Percentiles rank a stretch among this genome's conserved stretches.
These are phyloP conservation scores for Connochaetes taurinus DNA, from an alignment of 2,113 vertebrate species.

Conservation along the genomic window DNA sequence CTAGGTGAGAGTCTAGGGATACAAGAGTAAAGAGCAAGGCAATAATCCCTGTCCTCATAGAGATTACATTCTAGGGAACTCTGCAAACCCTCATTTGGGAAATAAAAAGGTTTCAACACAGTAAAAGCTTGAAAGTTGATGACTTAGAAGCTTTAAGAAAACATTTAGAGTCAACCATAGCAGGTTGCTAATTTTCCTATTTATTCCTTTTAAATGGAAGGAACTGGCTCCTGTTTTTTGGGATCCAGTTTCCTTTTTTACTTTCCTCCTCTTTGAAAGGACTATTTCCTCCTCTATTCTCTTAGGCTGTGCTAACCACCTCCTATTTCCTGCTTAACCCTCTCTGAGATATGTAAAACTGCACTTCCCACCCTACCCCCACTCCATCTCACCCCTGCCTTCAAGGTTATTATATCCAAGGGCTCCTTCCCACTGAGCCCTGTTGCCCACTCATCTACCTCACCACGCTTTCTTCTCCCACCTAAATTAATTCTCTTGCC, in stretches of 20 bases:
- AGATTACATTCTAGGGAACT: neutral
- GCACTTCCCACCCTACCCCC: neutral
- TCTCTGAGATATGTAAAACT: neutral
- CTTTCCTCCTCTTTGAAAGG: slow-evolving; percentile 14
- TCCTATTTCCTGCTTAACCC: neutral
- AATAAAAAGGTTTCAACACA: neutral
- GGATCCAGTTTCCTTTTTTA: neutral
- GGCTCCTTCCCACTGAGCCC: neutral
- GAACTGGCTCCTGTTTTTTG: neutral
- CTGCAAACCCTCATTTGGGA: neutral
- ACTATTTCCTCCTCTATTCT: neutral
- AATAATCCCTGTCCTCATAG: neutral
- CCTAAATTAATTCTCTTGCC: slow-evolving; percentile 34
- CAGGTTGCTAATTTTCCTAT: neutral
- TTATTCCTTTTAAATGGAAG: neutral
- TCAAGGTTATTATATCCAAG: neutral
- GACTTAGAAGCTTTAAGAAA: neutral
- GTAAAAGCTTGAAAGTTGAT: neutral
- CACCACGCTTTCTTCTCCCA: neutral
- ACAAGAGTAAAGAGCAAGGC: neutral
- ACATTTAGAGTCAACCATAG: neutral
- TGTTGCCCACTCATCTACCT: neutral
- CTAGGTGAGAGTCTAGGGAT: neutral
- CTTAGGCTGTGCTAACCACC: neutral
- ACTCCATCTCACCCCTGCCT: neutral